A percentile compares a stretch with the other conserved stretches of the same genome.
Conservation (phyloP, 2,113 vertebrate species). For the Pyxicephalus adspersus region DNA sequence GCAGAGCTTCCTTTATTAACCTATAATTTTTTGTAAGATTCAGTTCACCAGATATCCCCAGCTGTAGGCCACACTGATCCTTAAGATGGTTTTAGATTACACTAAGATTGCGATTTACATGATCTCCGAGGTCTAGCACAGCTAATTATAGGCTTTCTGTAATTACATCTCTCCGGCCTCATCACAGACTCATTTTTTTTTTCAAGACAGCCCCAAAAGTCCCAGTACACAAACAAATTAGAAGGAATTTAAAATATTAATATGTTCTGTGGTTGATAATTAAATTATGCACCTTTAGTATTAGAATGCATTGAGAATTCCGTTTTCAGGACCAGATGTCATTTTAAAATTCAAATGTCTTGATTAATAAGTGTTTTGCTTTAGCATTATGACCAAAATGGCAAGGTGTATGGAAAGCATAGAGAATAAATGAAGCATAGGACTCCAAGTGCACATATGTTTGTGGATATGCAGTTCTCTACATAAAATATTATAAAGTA, state of each 20-base stretch:
- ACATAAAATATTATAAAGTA: too few species aligned
- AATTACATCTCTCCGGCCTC: conserved; percentile 50
- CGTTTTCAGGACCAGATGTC: conserved; percentile 10
- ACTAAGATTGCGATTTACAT: conserved; percentile 24
- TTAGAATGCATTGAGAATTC: conserved; percentile 2
- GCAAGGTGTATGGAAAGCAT: too few species aligned
- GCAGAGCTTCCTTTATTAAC: too few species aligned
- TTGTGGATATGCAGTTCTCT: too few species aligned
- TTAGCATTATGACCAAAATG: not conserved
- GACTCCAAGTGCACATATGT: not conserved
- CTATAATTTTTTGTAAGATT: not conserved
- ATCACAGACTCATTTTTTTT: conserved; percentile 23
- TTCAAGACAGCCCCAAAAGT: conserved; percentile 19
- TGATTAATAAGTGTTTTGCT: not conserved
- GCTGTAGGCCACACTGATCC: not conserved
- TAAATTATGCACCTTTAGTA: conserved; percentile 22
- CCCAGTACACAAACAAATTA: conserved; percentile 43
- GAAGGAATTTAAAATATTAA: conserved; percentile 32
- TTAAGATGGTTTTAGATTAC: conserved; percentile 27
- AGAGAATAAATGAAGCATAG: not conserved
- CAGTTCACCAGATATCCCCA: conserved; percentile 3
- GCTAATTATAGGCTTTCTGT: conserved; percentile 46
- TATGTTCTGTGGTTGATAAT: conserved; percentile 35
- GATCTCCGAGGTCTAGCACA: conserved; percentile 26
- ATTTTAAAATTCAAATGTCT: conserved; percentile 34